Evolutionary conservation across 2,113 vertebrate species (phyloP).

Genomic region (Ornithorhynchus anatinus): DNA sequence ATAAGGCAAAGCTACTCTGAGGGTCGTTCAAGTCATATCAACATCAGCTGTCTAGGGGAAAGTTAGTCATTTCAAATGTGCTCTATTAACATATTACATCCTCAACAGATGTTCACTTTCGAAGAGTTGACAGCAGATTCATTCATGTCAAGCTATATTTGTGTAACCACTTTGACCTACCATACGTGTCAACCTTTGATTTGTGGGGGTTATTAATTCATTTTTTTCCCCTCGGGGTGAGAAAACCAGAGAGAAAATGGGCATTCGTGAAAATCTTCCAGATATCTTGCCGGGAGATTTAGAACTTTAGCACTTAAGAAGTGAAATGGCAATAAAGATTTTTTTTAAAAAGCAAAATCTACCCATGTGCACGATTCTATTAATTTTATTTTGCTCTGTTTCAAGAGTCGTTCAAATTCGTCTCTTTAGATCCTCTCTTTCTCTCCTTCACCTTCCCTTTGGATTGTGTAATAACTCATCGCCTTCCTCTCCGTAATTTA

Average conservation of each 20-base stretch:
- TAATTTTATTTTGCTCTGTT: background rate
- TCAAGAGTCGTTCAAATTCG: background rate
- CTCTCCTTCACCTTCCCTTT: background rate
- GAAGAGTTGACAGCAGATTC: constrained; percentile 2
- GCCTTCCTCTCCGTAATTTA: background rate
- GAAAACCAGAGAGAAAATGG: background rate
- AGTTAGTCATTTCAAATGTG: background rate
- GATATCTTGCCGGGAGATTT: constrained; percentile 3
- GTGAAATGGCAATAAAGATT: background rate
- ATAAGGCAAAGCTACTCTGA: background rate
- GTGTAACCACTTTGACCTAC: constrained; percentile 5
- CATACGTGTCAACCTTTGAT: constrained; percentile 18
- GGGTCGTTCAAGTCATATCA: background rate
- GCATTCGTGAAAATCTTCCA: background rate
- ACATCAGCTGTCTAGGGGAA: background rate
- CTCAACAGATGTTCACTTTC: constrained; percentile 21
- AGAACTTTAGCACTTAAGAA: background rate
- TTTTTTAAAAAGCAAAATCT: background rate
- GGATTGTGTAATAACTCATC: background rate
- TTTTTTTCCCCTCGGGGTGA: background rate
- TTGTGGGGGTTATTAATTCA: constrained; percentile 10
- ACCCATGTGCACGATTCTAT: background rate
- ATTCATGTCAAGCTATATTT: constrained; percentile 31
- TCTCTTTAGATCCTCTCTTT: background rate
- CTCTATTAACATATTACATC: background rate